phyloP scores from a whole-genome alignment of 1,140 invertebrate genomes.

The Drosophila lowei region DNA sequence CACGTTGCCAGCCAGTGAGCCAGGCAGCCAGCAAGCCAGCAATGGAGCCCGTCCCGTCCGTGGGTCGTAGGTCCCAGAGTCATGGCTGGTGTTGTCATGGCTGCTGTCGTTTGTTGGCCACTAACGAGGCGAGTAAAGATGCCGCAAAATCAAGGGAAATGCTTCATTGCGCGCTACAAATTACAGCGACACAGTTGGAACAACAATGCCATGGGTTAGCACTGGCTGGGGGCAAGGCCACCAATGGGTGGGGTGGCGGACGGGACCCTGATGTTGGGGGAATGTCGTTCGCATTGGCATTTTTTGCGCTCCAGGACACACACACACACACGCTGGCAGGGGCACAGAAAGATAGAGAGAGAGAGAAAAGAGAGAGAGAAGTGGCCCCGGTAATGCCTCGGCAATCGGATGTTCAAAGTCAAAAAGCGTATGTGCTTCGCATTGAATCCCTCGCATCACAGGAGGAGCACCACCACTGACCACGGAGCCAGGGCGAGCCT shows the following conservation, averaged over 20 bases:
- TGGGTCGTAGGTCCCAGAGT: constrained; percentile 14
- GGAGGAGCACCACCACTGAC: constrained; percentile 19
- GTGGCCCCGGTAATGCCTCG: constrained; percentile 55
- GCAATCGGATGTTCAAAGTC: constrained; percentile 80
- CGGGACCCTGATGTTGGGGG: constrained; percentile 19
- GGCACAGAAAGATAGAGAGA: neutral
- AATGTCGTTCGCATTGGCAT: constrained; percentile 65
- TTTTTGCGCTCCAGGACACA: constrained; percentile 79
- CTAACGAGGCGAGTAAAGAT: constrained; percentile 81
- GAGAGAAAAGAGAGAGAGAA: neutral
- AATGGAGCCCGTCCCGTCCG: too few species aligned
- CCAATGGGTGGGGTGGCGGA: too few species aligned
- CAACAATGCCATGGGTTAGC: constrained; percentile 57
- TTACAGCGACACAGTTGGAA: constrained; percentile 78
- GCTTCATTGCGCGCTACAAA: constrained; percentile 81
- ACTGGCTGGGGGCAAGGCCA: constrained; percentile 1
- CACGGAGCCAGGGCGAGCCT: constrained; percentile 27
- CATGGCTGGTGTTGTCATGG: constrained; percentile 51
- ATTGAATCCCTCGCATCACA: constrained; percentile 55
- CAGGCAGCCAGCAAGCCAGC: neutral
- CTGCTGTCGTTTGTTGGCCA: constrained; percentile 78
- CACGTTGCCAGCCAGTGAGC: constrained; percentile 25
- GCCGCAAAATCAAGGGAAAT: constrained; percentile 82
- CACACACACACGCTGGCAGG: constrained; percentile 25
- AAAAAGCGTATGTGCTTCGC: constrained; percentile 76